Evolutionary conservation across 1,140 invertebrate genomes (phyloP).

Genomic region (Drosophila asahinai): DNA sequence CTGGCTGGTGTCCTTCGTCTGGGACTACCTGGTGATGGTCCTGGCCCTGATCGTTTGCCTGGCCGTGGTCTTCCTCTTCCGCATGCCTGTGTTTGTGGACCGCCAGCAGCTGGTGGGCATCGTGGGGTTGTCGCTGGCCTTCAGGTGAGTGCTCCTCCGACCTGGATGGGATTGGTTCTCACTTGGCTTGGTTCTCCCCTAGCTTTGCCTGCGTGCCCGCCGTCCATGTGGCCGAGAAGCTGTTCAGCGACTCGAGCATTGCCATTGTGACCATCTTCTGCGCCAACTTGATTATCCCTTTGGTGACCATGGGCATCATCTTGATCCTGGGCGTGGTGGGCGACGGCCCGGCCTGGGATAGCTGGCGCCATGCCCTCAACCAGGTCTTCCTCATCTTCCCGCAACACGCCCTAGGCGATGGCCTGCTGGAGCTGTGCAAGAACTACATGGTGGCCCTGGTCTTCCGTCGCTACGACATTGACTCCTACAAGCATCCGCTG

Average conservation of each 20-base stretch:
- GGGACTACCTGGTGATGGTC: constrained; percentile 87
- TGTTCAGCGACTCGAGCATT: constrained; percentile 88
- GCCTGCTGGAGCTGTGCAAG: constrained; percentile 88
- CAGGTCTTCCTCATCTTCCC: constrained; percentile 88
- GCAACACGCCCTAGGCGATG: constrained; percentile 88
- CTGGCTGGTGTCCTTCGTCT: constrained; percentile 87
- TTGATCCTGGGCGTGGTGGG: constrained; percentile 89
- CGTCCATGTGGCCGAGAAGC: constrained; percentile 87
- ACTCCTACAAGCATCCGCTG: constrained; percentile 88
- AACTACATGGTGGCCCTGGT: constrained; percentile 88
- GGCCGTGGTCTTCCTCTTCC: constrained; percentile 87
- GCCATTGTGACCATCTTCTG: constrained; percentile 89
- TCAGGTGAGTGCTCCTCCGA: constrained; percentile 81
- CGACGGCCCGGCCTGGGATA: constrained; percentile 86
- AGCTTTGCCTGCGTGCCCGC: constrained; percentile 86
- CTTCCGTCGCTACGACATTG: constrained; percentile 88
- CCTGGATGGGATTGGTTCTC: not conserved
- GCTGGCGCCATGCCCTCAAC: constrained; percentile 87
- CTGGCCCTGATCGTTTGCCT: constrained; percentile 87
- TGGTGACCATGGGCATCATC: constrained; percentile 87
- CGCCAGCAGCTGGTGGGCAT: constrained; percentile 88
- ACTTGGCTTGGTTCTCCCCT: not conserved
- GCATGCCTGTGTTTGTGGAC: constrained; percentile 88
- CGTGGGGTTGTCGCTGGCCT: constrained; percentile 87
- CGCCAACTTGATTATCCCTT: constrained; percentile 87